Base-by-base conservation (phyloP, 2,113 vertebrate genomes). In the Oryzias javanicus region DNA sequence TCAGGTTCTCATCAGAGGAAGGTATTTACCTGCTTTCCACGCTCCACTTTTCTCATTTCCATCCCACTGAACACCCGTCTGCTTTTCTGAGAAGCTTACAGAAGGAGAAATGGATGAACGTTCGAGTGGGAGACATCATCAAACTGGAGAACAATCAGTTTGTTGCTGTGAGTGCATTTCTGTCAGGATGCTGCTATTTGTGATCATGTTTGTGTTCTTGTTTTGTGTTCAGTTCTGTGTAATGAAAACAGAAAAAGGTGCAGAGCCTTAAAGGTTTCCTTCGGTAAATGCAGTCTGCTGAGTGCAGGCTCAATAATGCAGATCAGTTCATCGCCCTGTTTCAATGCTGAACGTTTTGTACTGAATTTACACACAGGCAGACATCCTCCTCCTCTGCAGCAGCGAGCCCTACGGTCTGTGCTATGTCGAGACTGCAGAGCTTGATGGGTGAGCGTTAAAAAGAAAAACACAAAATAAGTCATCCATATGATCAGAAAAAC, bases 81-180 rank as follows among this genome's bases (percentile, higher is more conserved):
- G 29, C 29, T 52, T 75, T 60, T 1, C 1, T 10, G 29, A 12
- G 29, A 3, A 98, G 95, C 68, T 92, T 97, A 67, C 92, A 86
- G 79, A 94, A 93, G 60, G 94, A 98, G 75, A 95, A 91, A 64
- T 97, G 95, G 95, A 96, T 96, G 95, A 94, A 97, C 0, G 92
- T 98, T 47, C 85, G 88, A 15, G 95, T 96, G 0, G 95, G 95
- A n/a, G 95, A 97, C 69, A 97, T 98, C 81, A 95, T 97, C 88
- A 96, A 93, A 84, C 60, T 98, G 58, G 95, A 97, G 79, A 96
- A 96, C 77, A 96, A 96, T 77, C 95, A 98, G 76, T 96, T 95
- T 58, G 95, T 97, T 83, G 93, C 94, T 70, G 95, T 97, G 85
- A 92, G 92, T 83, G 68, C 60, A 20, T 35, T 22, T 22, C 22